Conservation (phyloP, 1,140 invertebrate species). For the Coenobita brevimanus region DNA sequence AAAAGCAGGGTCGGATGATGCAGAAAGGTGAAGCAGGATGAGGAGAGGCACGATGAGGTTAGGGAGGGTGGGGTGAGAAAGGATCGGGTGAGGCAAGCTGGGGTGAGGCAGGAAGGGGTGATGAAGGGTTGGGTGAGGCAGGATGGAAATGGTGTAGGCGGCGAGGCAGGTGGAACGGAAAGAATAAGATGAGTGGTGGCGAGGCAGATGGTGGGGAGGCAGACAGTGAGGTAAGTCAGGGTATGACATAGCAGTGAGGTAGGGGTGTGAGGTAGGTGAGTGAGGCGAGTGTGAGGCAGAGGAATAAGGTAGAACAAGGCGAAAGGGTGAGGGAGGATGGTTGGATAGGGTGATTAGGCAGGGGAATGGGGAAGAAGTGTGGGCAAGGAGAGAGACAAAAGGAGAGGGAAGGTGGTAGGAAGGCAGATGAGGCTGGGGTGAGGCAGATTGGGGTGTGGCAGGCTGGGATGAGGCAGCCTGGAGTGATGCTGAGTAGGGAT, state of each 20-base stretch:
- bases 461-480: too few relatives aligned
- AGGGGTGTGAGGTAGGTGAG: too few relatives aligned
- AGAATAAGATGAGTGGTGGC: background rate
- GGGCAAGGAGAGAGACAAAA: background rate
- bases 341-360: background rate
- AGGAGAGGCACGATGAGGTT: background rate
- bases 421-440: too few relatives aligned
- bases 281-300: background rate
- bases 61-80: background rate
- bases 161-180: background rate
- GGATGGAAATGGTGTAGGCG: background rate
- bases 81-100: background rate
- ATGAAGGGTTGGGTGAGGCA: background rate
- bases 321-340: background rate
- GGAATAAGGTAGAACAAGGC: background rate
- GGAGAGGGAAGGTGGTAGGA: background rate
- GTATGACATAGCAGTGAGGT: background rate
- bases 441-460: too few relatives aligned
- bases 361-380: background rate
- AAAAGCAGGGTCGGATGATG: background rate
- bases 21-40: background rate
- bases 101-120: background rate
- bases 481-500: too few relatives aligned
- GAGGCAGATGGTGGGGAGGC: too few relatives aligned
- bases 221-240: too few relatives aligned